Evolutionary conservation across 2,888 invertebrate species (phyloP).

Genomic region (Kuschelorhynchus macadamiae): DNA sequence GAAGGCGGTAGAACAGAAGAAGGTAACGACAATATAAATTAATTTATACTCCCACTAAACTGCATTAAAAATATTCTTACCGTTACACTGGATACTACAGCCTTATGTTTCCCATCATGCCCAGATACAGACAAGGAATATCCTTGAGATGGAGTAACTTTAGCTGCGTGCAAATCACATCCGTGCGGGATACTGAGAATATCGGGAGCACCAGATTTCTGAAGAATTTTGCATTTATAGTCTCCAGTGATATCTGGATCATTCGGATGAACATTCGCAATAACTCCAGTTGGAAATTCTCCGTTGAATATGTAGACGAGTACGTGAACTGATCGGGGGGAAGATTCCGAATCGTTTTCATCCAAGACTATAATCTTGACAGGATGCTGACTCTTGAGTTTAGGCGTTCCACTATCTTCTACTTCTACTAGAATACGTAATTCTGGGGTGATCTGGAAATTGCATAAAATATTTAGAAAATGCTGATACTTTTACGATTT

Average conservation of each 20-base stretch:
- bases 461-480: too few species aligned
- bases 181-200: slow-evolving; percentile 80
- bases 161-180: slow-evolving; percentile 85
- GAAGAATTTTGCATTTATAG: slow-evolving; percentile 87
- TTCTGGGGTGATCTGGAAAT: slow-evolving; percentile 72
- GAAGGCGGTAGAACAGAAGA: too few species aligned
- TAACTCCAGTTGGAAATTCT: slow-evolving; percentile 82
- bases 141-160: slow-evolving; percentile 80
- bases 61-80: slow-evolving; percentile 69
- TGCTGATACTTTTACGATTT: too few species aligned
- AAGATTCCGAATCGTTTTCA: slow-evolving; percentile 92
- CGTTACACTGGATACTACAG: slow-evolving; percentile 89
- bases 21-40: too few species aligned
- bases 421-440: slow-evolving; percentile 86
- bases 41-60: too few species aligned
- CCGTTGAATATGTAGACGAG: slow-evolving; percentile 84
- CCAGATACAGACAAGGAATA: slow-evolving; percentile 87
- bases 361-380: slow-evolving; percentile 85
- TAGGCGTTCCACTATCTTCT: slow-evolving; percentile 89
- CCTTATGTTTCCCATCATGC: slow-evolving; percentile 89
- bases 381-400: slow-evolving; percentile 85
- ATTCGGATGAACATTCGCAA: slow-evolving; percentile 93
- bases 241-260: slow-evolving; percentile 93
- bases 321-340: slow-evolving; percentile 85
- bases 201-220: slow-evolving; percentile 73